phyloP scores from a whole-genome alignment of 2,797 vertebrate genomes.

The Eleutherodactylus coqui region DNA sequence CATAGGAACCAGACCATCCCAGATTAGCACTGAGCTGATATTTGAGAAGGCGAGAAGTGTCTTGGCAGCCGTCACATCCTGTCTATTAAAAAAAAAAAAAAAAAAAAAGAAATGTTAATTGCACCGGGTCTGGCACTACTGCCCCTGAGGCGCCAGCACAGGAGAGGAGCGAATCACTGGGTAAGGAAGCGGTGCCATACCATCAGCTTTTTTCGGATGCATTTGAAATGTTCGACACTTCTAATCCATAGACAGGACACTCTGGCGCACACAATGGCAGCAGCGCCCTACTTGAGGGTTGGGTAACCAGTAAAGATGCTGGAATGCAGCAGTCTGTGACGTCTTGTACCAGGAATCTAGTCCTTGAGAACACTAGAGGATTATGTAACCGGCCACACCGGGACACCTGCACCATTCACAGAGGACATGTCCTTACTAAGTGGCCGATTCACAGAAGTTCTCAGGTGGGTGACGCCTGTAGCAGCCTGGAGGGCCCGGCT shows the following conservation, averaged over 20 bases:
- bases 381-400: neutral
- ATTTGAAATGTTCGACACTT: conserved; percentile 8
- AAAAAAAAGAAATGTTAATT: no score
- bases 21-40: neutral
- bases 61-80: neutral
- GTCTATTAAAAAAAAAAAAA: no score
- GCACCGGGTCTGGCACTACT: no score
- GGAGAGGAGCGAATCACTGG: no score
- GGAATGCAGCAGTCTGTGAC: neutral
- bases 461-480: neutral
- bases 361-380: neutral
- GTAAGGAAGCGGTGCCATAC: neutral
- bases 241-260: neutral
- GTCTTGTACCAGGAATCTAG: neutral
- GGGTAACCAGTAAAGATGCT: neutral
- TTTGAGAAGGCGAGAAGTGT: neutral
- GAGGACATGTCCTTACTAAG: neutral
- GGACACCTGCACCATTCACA: neutral
- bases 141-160: no score
- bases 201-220: neutral
- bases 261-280: neutral
- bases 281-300: neutral
- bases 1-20: neutral
- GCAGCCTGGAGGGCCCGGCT: neutral
- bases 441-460: neutral